Percentiles rank a stretch among this genome's conserved stretches.
These are phyloP conservation scores for Acropora yongei DNA, from an alignment of 64 coral and sea anemone genomes.

Conservation along the genomic window DNA sequence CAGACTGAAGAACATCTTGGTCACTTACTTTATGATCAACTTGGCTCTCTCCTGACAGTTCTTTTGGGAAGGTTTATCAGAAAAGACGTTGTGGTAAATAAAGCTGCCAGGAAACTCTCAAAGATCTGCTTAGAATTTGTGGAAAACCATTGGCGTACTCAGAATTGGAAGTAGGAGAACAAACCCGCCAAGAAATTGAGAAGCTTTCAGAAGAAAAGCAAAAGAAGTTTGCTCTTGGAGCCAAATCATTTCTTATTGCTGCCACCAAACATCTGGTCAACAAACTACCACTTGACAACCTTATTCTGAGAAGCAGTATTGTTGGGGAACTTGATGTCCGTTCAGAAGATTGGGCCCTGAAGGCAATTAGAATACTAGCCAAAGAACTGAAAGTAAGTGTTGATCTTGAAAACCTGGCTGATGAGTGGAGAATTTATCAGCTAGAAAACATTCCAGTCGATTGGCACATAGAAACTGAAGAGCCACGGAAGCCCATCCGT, in stretches of 20 bases:
- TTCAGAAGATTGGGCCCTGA: conserved; percentile 58
- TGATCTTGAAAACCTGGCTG: conserved; percentile 46
- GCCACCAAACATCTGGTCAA: no score
- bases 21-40: conserved; percentile 70
- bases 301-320: conserved; percentile 61
- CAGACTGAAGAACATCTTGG: conserved; percentile 61
- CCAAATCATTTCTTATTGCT: no score
- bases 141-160: conserved; percentile 51
- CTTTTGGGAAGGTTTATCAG: conserved; percentile 74
- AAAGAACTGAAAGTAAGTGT: conserved; percentile 65
- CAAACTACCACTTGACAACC: no score
- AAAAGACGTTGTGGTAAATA: conserved; percentile 55
- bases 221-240: no score
- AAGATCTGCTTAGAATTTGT: conserved; percentile 48
- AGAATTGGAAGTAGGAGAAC: conserved; percentile 31
- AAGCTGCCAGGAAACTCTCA: conserved; percentile 45
- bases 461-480: conserved; percentile 36
- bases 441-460: conserved; percentile 71
- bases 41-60: conserved; percentile 46
- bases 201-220: no score
- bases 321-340: conserved; percentile 39
- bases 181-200: no score
- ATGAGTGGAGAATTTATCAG: conserved; percentile 77
- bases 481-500: conserved; percentile 52
- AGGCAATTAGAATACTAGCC: conserved; percentile 61